Evolutionary conservation across 1,140 invertebrate genomes (phyloP).

Genomic region (Orius laevigatus): DNA sequence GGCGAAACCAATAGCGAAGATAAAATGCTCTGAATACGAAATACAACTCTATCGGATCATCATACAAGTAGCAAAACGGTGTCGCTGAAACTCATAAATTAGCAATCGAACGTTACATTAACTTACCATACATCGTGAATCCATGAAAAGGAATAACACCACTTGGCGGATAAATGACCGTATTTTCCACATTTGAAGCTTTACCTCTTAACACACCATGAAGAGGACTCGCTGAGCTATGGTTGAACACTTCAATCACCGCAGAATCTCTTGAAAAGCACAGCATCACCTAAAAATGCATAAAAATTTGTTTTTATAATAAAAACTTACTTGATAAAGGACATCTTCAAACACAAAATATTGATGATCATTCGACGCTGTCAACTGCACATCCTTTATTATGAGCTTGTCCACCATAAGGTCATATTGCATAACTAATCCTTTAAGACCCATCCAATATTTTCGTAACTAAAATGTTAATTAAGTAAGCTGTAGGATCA

Average conservation of each 20-base stretch:
- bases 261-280: constrained; percentile 83
- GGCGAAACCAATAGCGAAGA: constrained; percentile 72
- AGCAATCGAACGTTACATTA: too few species aligned
- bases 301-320: not conserved
- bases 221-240: constrained; percentile 38
- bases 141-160: constrained; percentile 93
- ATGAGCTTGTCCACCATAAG: constrained; percentile 85
- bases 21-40: constrained; percentile 85
- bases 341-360: constrained; percentile 97
- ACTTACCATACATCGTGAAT: constrained; percentile 89
- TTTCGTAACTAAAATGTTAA: constrained; percentile 49
- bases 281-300: constrained; percentile 51
- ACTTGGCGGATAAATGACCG: constrained; percentile 78
- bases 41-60: constrained; percentile 73
- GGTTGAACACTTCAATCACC: constrained; percentile 46
- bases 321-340: constrained; percentile 59
- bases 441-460: constrained; percentile 70
- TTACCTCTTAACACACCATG: constrained; percentile 52
- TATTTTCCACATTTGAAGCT: constrained; percentile 42
- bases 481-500: constrained; percentile 13
- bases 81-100: constrained; percentile 44
- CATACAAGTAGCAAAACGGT: constrained; percentile 85
- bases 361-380: constrained; percentile 91
- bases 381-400: constrained; percentile 90
- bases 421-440: constrained; percentile 71